These are phyloP conservation scores for Pterocles gutturalis DNA, from an alignment of 2,113 vertebrate genomes.

Conservation along the genomic window DNA sequence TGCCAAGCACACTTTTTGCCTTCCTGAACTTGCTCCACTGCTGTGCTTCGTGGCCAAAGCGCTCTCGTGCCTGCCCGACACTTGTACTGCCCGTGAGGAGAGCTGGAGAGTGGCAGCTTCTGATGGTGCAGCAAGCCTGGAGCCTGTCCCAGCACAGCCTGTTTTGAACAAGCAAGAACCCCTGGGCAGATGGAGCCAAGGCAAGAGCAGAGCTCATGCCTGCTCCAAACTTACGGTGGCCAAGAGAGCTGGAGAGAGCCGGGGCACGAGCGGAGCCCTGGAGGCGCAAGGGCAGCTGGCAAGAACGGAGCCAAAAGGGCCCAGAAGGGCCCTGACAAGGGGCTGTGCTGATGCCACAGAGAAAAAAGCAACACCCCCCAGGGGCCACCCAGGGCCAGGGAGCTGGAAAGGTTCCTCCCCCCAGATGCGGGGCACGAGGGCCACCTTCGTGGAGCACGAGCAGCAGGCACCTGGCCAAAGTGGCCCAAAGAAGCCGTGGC, in stretches of 20 bases:
- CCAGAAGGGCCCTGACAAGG: background rate
- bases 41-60: no score
- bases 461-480: background rate
- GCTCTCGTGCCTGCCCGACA: background rate
- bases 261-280: background rate
- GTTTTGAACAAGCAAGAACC: background rate
- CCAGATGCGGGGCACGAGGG: background rate
- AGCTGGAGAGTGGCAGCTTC: background rate
- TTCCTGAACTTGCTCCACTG: no score
- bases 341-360: background rate
- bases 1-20: no score
- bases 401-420: no score
- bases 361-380: no score
- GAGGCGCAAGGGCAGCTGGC: background rate
- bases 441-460: background rate
- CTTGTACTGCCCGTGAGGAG: background rate
- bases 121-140: background rate
- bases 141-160: background rate
- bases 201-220: background rate
- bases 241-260: background rate
- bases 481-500: background rate
- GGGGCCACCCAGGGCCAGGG: background rate
- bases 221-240: no score
- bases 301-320: accelerated
- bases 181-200: background rate